These are phyloP conservation scores for Plotosus lineatus DNA, from an alignment of 2,113 vertebrate species.

Conservation along the genomic window DNA sequence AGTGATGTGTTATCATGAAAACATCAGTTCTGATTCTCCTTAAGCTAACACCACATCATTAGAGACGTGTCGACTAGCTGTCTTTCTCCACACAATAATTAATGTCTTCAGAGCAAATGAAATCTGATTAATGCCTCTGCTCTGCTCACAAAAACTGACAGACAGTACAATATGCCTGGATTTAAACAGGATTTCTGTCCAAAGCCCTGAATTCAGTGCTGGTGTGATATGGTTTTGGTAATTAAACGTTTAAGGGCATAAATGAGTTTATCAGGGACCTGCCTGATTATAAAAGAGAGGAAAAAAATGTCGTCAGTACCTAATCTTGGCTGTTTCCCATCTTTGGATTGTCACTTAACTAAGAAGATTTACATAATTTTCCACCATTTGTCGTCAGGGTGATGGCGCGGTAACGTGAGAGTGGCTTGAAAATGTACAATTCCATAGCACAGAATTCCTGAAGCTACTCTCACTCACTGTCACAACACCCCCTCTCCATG, in stretches of 20 bases:
- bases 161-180: conserved; percentile 41
- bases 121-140: conserved; percentile 44
- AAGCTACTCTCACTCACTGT: neutral
- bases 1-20: neutral
- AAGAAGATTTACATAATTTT: conserved; percentile 60
- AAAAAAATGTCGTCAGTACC: conserved; percentile 41
- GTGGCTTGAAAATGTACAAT: conserved; percentile 39
- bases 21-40: conserved; percentile 31
- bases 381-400: conserved; percentile 44
- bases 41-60: conserved; percentile 26
- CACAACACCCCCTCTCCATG: too few relatives aligned
- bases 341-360: conserved; percentile 56
- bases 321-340: conserved; percentile 61
- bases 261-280: conserved; percentile 56
- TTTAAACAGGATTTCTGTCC: conserved; percentile 51
- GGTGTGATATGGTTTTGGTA: conserved; percentile 46
- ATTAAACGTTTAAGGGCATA: conserved; percentile 59
- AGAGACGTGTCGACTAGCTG: conserved; percentile 25
- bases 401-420: conserved; percentile 37
- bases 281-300: conserved; percentile 39
- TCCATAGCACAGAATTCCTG: conserved; percentile 22
- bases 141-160: conserved; percentile 37
- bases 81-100: conserved; percentile 42
- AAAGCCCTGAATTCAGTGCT: conserved; percentile 46
- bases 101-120: conserved; percentile 44